A percentile compares a stretch with the other conserved stretches of the same genome.
Evolutionary conservation across 2,888 invertebrate genomes (phyloP).

Genomic region (Nysson spinosus): DNA sequence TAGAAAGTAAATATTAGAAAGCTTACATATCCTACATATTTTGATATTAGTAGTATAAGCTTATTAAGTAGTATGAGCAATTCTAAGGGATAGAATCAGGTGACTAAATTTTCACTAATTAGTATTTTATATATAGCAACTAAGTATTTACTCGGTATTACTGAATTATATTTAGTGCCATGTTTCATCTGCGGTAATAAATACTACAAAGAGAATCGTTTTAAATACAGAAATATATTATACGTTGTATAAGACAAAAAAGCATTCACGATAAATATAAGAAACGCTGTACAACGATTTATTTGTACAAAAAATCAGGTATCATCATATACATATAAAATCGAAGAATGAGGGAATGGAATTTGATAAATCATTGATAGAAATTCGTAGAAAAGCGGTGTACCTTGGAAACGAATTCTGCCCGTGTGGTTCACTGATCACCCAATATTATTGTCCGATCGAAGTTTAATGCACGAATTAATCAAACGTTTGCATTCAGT

Average conservation of each 20-base stretch:
- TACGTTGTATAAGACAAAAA: not conserved
- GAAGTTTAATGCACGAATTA: not conserved
- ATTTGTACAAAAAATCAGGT: constrained; percentile 49
- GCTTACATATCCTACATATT: too few species aligned
- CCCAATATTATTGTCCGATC: constrained; percentile 23
- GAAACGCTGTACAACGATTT: constrained; percentile 46
- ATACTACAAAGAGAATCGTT: too few species aligned
- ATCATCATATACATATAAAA: constrained; percentile 40
- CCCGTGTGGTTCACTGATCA: constrained; percentile 1
- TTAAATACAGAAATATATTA: not conserved
- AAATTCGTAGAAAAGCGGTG: constrained; percentile 10
- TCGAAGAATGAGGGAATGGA: constrained; percentile 26
- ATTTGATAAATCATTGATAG: constrained; percentile 18
- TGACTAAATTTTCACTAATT: too few species aligned
- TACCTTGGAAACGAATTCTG: not conserved
- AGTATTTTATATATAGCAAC: too few species aligned
- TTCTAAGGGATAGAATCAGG: too few species aligned
- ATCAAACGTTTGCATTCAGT: not conserved
- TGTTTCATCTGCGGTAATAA: too few species aligned
- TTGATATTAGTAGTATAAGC: too few species aligned
- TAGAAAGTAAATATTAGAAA: too few species aligned
- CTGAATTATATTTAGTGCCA: too few species aligned
- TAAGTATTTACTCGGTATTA: too few species aligned
- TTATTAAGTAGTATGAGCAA: too few species aligned
- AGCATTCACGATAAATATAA: constrained; percentile 13